Evolutionary conservation across 2,113 vertebrate genomes (phyloP).

Genomic region (Ammodramus savannarum): DNA sequence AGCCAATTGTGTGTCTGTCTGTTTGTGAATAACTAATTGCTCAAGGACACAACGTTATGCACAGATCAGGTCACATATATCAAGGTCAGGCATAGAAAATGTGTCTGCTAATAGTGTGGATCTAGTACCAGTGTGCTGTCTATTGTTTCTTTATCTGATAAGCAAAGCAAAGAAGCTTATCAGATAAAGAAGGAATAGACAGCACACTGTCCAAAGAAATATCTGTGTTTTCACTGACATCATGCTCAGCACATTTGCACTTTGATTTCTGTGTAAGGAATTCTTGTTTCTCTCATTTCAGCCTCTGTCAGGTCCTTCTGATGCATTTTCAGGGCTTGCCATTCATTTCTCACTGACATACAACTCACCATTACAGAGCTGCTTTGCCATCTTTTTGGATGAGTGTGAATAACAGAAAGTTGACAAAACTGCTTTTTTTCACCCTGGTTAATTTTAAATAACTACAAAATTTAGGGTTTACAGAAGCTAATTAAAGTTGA

Average conservation of each 20-base stretch:
- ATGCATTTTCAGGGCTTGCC: background rate
- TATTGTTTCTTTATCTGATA: background rate
- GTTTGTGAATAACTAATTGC: background rate
- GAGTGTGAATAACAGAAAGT: background rate
- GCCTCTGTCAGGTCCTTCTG: background rate
- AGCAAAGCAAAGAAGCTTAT: too few species aligned
- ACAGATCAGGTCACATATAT: background rate
- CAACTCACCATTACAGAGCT: background rate
- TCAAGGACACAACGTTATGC: background rate
- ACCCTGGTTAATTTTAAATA: constrained; percentile 1
- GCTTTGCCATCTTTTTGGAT: background rate
- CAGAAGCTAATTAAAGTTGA: constrained; percentile 20
- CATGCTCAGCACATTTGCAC: background rate
- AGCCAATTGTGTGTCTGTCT: background rate
- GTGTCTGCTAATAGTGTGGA: background rate
- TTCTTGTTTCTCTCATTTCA: background rate
- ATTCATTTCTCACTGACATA: background rate
- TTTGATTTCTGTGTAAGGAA: background rate
- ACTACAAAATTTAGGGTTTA: background rate
- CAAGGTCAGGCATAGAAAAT: background rate
- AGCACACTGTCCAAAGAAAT: background rate
- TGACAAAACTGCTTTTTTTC: constrained; percentile 16
- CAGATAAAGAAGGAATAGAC: too few species aligned
- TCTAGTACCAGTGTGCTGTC: background rate
- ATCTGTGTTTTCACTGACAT: background rate